These are phyloP conservation scores for Pluvianellus socialis DNA, from an alignment of 2,113 vertebrate genomes.

Conservation along the genomic window DNA sequence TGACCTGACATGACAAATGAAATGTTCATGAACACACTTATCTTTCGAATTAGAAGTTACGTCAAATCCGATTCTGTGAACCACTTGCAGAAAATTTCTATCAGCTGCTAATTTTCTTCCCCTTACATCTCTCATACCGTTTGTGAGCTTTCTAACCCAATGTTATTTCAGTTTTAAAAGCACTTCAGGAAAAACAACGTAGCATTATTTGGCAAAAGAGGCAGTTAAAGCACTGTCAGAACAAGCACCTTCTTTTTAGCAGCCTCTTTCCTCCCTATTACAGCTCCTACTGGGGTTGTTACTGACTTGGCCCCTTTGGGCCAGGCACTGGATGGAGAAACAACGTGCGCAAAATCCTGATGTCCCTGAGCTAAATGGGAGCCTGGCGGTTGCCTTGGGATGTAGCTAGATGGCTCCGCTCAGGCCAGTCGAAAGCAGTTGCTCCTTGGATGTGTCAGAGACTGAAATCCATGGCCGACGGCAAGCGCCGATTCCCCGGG, in stretches of 20 bases:
- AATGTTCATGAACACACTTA: not conserved
- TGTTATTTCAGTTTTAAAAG: conserved; percentile 22
- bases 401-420: fast-evolving
- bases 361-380: not conserved
- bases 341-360: not conserved
- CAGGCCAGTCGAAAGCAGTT: not conserved
- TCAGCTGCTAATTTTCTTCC: conserved; percentile 23
- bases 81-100: not conserved
- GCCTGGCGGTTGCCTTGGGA: not conserved
- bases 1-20: not conserved
- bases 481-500: fast-evolving
- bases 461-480: not conserved
- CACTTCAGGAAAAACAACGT: not conserved
- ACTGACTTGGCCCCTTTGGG: not conserved
- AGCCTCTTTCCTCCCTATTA: not conserved
- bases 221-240: not conserved
- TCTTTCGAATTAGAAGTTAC: not conserved
- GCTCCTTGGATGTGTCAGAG: not conserved
- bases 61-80: not conserved
- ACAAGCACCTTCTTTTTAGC: not conserved
- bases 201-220: not conserved
- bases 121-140: not conserved
- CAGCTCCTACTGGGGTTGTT: not conserved
- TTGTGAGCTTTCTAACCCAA: not conserved
- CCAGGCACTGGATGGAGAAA: not conserved